These are phyloP conservation scores for Erinaceus europaeus DNA, from an alignment of 2,113 vertebrate genomes.

Conservation along the genomic window DNA sequence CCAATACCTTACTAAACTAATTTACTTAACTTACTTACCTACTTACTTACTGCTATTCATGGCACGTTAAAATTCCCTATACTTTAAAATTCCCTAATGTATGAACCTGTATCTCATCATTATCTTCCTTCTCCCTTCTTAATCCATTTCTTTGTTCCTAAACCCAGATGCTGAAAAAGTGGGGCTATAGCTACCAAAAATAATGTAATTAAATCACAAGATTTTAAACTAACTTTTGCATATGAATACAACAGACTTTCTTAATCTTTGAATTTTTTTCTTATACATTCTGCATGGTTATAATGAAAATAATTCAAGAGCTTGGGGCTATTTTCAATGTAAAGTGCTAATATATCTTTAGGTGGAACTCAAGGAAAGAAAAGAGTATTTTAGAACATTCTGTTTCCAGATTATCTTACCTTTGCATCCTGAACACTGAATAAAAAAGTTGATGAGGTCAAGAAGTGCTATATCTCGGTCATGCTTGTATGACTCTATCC, in stretches of 20 bases:
- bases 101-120: slow-evolving; percentile 34
- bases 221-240: slow-evolving; percentile 43
- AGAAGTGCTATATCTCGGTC: slow-evolving; percentile 96
- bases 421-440: slow-evolving; percentile 99
- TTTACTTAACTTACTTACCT: slow-evolving; percentile 10
- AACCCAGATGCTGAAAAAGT: slow-evolving; percentile 54
- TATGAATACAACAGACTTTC: neutral
- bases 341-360: slow-evolving; percentile 28
- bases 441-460: slow-evolving; percentile 99
- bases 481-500: slow-evolving; percentile 99
- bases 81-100: slow-evolving; percentile 31
- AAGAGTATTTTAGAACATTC: slow-evolving; percentile 11
- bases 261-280: slow-evolving; percentile 27
- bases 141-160: slow-evolving; percentile 54
- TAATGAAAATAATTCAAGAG: slow-evolving; percentile 39
- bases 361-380: neutral
- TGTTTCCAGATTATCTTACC: slow-evolving; percentile 82
- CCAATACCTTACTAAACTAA: slow-evolving; percentile 13
- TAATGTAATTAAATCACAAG: slow-evolving; percentile 26
- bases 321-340: slow-evolving; percentile 9
- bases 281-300: neutral
- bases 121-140: slow-evolving; percentile 33
- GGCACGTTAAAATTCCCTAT: slow-evolving; percentile 33
- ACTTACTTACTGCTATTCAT: slow-evolving; percentile 33
- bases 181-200: slow-evolving; percentile 56